These are phyloP conservation scores for Sparus aurata DNA, from an alignment of 2,797 vertebrate genomes.

Conservation along the genomic window DNA sequence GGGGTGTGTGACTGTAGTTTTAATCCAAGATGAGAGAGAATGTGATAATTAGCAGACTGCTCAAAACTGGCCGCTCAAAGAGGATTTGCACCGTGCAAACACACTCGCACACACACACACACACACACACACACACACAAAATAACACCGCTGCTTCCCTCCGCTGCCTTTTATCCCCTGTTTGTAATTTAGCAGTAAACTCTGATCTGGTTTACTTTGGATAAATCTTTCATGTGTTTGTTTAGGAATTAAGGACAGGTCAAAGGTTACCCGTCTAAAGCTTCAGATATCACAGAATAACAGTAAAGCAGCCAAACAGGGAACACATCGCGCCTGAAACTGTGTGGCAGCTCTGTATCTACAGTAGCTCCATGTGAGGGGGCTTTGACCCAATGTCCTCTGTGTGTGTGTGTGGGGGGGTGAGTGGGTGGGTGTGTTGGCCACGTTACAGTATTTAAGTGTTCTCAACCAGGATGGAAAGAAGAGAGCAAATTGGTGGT, in stretches of 20 bases:
- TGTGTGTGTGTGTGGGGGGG: conserved; percentile 1
- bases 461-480: background rate
- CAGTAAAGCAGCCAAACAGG: conserved; percentile 33
- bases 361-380: conserved; percentile 1
- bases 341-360: background rate
- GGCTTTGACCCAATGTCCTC: conserved; percentile 11
- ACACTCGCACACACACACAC: conserved; percentile 34
- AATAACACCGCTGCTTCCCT: conserved; percentile 55
- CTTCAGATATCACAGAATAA: conserved; percentile 28
- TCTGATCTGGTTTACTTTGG: conserved; percentile 59
- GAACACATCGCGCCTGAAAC: conserved; percentile 9
- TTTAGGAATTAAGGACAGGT: conserved; percentile 50
- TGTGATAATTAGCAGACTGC: conserved; percentile 79
- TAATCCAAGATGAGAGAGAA: conserved; percentile 81
- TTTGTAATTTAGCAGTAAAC: conserved; percentile 44
- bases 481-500: conserved; percentile 6
- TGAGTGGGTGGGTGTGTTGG: background rate
- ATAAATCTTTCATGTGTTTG: conserved; percentile 58
- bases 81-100: conserved; percentile 64
- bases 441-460: background rate
- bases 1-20: conserved; percentile 74
- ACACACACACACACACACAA: conserved; percentile 26
- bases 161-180: conserved; percentile 46
- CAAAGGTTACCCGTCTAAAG: conserved; percentile 35
- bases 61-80: conserved; percentile 65